Conservation (phyloP, 2,888 invertebrate species). For the Cheilosia vernalis region DNA sequence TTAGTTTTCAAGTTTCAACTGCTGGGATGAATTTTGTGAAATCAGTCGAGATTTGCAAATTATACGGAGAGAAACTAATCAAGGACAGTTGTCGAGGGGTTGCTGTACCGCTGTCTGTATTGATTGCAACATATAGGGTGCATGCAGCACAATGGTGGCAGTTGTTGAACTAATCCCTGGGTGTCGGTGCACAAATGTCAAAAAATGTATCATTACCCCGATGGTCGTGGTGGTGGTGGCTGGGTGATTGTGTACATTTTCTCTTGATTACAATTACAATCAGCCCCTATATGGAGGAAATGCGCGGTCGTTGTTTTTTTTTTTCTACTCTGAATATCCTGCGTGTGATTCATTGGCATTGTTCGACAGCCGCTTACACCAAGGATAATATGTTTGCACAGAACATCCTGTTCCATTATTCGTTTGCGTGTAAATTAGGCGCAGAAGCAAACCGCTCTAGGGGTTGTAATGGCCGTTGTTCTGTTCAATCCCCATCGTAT, state of each 20-base stretch:
- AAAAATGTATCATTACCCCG: constrained; percentile 71
- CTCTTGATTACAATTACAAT: constrained; percentile 68
- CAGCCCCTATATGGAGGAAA: constrained; percentile 69
- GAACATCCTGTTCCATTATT: constrained; percentile 64
- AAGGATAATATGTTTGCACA: constrained; percentile 74
- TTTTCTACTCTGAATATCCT: constrained; percentile 40
- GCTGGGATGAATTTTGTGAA: constrained; percentile 28
- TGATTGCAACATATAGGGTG: constrained; percentile 48
- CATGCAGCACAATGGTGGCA: constrained; percentile 62
- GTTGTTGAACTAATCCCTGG: constrained; percentile 74
- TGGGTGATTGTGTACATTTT: constrained; percentile 46
- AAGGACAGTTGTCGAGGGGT: constrained; percentile 63
- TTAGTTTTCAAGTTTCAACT: constrained; percentile 37
- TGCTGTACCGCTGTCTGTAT: not conserved
- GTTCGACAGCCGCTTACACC: constrained; percentile 71
- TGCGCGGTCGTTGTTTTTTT: constrained; percentile 27
- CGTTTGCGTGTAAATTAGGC: constrained; percentile 75
- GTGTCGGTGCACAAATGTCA: constrained; percentile 75
- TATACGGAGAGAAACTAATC: constrained; percentile 65
- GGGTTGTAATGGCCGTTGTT: constrained; percentile 57
- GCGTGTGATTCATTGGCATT: constrained; percentile 72
- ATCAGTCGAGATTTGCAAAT: constrained; percentile 67
- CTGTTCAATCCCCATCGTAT: constrained; percentile 48
- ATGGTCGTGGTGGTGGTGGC: constrained; percentile 24
- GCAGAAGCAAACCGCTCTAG: constrained; percentile 75